A percentile compares a stretch with the other conserved stretches of the same genome.
Evolutionary conservation across 2,888 invertebrate genomes (phyloP).

Genomic region (Phengaris alcon): DNA sequence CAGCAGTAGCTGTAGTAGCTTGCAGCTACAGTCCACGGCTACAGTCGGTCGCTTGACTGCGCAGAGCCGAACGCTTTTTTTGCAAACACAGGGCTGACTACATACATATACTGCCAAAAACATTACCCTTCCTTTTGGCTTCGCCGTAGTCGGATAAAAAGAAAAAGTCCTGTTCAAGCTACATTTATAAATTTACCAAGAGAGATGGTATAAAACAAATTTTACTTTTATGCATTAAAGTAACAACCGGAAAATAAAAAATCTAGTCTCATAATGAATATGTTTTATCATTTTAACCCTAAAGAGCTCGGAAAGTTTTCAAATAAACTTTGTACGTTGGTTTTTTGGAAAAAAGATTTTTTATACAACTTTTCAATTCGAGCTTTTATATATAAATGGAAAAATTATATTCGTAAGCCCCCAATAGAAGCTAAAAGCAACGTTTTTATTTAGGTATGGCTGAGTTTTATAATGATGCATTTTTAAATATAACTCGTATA

Average conservation of each 20-base stretch:
- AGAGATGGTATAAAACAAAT: background rate
- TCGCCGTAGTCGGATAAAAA: background rate
- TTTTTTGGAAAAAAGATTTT: background rate
- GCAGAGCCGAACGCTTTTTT: too few species aligned
- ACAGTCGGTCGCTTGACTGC: too few species aligned
- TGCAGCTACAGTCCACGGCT: too few species aligned
- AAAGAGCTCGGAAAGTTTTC: constrained; percentile 12
- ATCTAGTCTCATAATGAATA: background rate
- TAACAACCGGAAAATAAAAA: constrained; percentile 10
- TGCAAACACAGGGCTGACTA: too few species aligned
- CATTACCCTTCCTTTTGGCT: too few species aligned
- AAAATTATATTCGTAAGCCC: constrained; percentile 25
- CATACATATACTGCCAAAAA: too few species aligned
- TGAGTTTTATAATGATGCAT: constrained; percentile 23
- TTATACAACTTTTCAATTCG: constrained; percentile 6
- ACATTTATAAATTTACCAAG: background rate
- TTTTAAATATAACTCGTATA: constrained; percentile 22
- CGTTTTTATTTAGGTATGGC: constrained; percentile 22
- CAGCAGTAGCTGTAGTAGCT: too few species aligned
- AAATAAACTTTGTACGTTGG: constrained; percentile 8
- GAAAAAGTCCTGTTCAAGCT: background rate
- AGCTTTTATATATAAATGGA: constrained; percentile 25
- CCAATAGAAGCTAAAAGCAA: constrained; percentile 23
- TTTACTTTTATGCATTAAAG: background rate
- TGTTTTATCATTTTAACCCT: constrained; percentile 15